Conservation (phyloP, 2,888 invertebrate genomes). For the Neoscelio sp. region DNA sequence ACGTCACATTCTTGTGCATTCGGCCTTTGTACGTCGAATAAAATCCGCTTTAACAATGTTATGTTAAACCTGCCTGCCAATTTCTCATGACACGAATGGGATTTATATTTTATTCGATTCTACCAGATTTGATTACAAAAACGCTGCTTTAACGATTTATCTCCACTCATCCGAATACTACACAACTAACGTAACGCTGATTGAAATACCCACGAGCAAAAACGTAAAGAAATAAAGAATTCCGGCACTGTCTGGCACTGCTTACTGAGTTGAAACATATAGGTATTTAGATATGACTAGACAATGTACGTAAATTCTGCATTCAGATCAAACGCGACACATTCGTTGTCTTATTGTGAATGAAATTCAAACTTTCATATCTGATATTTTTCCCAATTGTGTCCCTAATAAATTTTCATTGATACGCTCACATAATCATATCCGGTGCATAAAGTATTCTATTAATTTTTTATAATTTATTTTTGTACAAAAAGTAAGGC, state of each 20-base stretch:
- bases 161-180: conserved; percentile 61
- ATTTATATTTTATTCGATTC: conserved; percentile 67
- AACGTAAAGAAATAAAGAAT: conserved; percentile 64
- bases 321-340: conserved; percentile 41
- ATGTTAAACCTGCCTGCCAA: conserved; percentile 64
- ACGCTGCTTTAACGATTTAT: conserved; percentile 64
- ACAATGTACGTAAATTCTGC: conserved; percentile 42
- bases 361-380: conserved; percentile 24
- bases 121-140: conserved; percentile 66
- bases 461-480: too few relatives aligned
- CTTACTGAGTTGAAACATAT: conserved; percentile 53
- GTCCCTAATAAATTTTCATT: too few relatives aligned
- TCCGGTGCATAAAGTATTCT: too few relatives aligned
- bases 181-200: conserved; percentile 63
- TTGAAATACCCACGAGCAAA: conserved; percentile 62
- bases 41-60: conserved; percentile 67
- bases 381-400: conserved; percentile 18
- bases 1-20: conserved; percentile 58
- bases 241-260: conserved; percentile 31
- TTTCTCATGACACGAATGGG: conserved; percentile 64
- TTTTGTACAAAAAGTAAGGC: too few relatives aligned
- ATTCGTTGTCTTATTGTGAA: conserved; percentile 45
- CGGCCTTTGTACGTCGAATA: conserved; percentile 41
- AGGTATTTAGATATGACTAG: conserved; percentile 34
- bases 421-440: too few relatives aligned